Base-by-base conservation (phyloP, 2,888 invertebrate genomes). In the Catocala fraxini region DNA sequence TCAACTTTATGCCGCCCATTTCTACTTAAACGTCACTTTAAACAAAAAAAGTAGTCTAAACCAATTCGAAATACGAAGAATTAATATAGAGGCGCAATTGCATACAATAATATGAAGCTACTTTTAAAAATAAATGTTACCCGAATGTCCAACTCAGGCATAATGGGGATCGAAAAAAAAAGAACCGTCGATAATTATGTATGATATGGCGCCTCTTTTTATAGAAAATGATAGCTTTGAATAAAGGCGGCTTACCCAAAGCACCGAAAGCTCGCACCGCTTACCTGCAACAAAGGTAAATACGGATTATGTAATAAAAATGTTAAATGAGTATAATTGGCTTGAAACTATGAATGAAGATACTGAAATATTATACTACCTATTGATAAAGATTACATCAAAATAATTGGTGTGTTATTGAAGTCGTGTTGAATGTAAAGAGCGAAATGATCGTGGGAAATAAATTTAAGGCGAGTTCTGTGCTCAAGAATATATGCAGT, bases 211-310 rank as follows among this genome's bases (percentile, higher is more conserved):
- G 70, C 63, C 68, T 59, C 63, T 65, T 70, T 73, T 73, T 71
- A 62, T 68, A 57, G 59, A 51, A 59, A 48, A 71, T 70, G 59
- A 72, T 67, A 71, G 59, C 39, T 58, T 63, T 45, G 59, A 53
- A 57, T 43, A 59, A 53, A 59, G 45, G 57, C 56, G 48, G 63
- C 77, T 78, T 68, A 81, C 81, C 74, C 46, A 77, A 71, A 59
- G 59, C 57, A 51, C 42, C 49, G 45, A 49, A 39, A 13, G 46
- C 60, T 51, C 57, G 59, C 52, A 43, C 39, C 56, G 73, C 79
- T 85, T 84, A 86, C 87, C 86, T 86, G 84, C 61, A 86, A 86
- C 75, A 82, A 82, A 73, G 63, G 60, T 65, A 42, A 70, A 63
- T 61, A 65, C 45, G 64, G 63, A 70, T 73, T 56, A 66, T 61